Evolutionary conservation across 1,140 invertebrate genomes (phyloP).

Genomic region (Drosophila punjabiensis): DNA sequence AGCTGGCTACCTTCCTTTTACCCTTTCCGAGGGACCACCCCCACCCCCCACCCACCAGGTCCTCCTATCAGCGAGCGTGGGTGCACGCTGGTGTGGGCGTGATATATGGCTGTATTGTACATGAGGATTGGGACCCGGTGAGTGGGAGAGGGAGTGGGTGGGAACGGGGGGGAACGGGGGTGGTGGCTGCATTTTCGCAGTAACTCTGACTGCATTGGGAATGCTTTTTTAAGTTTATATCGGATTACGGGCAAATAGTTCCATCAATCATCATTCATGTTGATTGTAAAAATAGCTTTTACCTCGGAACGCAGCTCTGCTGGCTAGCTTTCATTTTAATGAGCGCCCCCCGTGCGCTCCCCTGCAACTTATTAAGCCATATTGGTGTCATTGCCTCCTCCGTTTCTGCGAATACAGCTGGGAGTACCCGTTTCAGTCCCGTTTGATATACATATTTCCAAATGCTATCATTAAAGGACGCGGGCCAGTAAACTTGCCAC

Average conservation of each 20-base stretch:
- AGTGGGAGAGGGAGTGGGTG: background rate
- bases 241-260: slow-evolving; percentile 19
- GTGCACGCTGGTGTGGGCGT: background rate
- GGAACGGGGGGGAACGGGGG: background rate
- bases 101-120: slow-evolving; percentile 5
- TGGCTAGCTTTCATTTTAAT: slow-evolving; percentile 10
- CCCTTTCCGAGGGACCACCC: background rate
- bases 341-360: background rate
- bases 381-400: slow-evolving; percentile 26
- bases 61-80: slow-evolving; percentile 1
- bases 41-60: background rate
- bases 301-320: background rate
- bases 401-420: slow-evolving; percentile 17
- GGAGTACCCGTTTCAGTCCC: background rate
- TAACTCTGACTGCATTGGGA: slow-evolving; percentile 3
- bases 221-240: slow-evolving; percentile 14
- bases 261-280: slow-evolving; percentile 10
- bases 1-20: background rate
- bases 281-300: slow-evolving; percentile 17
- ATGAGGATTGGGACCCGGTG: background rate
- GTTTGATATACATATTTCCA: background rate
- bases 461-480: slow-evolving; percentile 24
- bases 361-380: slow-evolving; percentile 9
- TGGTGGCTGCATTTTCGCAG: background rate
- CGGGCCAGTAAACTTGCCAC: slow-evolving; percentile 9